These are phyloP conservation scores for Oscheius sp. DNA, from an alignment of 2,888 invertebrate species.

Conservation along the genomic window DNA sequence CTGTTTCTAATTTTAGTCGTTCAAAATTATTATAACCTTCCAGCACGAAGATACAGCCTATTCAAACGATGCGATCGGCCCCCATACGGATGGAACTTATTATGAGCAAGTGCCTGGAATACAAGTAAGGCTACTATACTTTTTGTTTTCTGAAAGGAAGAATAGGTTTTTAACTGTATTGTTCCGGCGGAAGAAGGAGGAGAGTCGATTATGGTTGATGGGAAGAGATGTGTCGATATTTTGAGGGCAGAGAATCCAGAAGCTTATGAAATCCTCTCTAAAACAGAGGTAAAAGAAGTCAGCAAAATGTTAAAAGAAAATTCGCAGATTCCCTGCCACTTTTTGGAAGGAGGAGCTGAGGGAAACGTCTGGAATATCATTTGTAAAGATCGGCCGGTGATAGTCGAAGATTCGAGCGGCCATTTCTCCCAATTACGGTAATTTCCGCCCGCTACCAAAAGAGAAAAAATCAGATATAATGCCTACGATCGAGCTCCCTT, in stretches of 20 bases:
- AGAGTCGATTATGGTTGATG: conserved; percentile 81
- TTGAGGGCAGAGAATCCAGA: conserved; percentile 72
- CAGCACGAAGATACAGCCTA: conserved; percentile 81
- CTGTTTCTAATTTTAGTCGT: too few relatives aligned
- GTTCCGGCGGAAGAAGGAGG: conserved; percentile 78
- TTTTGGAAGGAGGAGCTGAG: conserved; percentile 52
- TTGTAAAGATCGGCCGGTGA: conserved; percentile 39
- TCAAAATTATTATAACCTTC: background rate
- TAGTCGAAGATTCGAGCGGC: conserved; percentile 39
- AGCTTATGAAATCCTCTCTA: conserved; percentile 76
- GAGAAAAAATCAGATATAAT: conserved; percentile 76
- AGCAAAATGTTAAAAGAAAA: background rate
- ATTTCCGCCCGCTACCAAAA: background rate
- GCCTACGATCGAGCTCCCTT: conserved; percentile 80
- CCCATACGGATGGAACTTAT: conserved; percentile 84
- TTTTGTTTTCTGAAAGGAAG: too few relatives aligned
- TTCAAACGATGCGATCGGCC: conserved; percentile 77
- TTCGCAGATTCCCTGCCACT: conserved; percentile 46
- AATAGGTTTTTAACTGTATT: conserved; percentile 78
- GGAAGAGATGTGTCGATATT: conserved; percentile 78
- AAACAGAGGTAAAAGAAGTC: conserved; percentile 36
- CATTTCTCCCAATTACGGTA: conserved; percentile 48
- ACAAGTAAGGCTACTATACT: too few relatives aligned
- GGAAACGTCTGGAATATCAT: conserved; percentile 33
- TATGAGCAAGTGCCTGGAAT: conserved; percentile 80